A percentile compares a stretch with the other conserved stretches of the same genome.
Evolutionary conservation across 2,797 vertebrate species (phyloP).

Genomic region (Vultur gryphus): DNA sequence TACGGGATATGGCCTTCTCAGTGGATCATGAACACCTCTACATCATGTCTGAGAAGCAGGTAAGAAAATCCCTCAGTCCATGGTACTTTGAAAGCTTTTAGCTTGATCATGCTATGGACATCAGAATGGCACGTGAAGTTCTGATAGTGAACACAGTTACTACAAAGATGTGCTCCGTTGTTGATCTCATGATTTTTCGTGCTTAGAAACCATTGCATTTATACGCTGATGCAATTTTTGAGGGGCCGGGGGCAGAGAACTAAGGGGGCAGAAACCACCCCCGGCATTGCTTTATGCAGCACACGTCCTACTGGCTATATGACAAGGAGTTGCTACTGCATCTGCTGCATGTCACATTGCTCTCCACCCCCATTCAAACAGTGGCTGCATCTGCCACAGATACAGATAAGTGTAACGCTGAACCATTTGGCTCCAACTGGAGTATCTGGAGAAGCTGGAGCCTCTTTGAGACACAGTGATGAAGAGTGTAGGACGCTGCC

Average conservation of each 20-base stretch:
- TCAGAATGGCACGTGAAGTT: not conserved
- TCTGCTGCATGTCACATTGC: not conserved
- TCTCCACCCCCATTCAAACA: not conserved
- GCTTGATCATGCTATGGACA: fast-evolving
- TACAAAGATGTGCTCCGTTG: fast-evolving
- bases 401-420: fast-evolving
- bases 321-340: not conserved
- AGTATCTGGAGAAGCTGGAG: not conserved
- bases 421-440: not conserved
- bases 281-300: not conserved
- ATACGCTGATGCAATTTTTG: not conserved
- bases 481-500: not conserved
- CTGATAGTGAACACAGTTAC: not conserved
- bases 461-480: not conserved
- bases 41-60: conserved; percentile 96
- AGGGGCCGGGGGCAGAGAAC: not conserved
- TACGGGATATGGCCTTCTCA: conserved; percentile 96
- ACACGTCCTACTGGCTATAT: not conserved
- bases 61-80: conserved; percentile 32
- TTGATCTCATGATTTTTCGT: fast-evolving
- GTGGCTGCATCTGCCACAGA: not conserved
- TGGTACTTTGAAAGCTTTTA: not conserved
- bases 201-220: not conserved
- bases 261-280: not conserved
- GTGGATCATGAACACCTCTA: conserved; percentile 91